These are phyloP conservation scores for Oreocharis arfaki DNA, from an alignment of 2,113 vertebrate genomes.

Conservation along the genomic window DNA sequence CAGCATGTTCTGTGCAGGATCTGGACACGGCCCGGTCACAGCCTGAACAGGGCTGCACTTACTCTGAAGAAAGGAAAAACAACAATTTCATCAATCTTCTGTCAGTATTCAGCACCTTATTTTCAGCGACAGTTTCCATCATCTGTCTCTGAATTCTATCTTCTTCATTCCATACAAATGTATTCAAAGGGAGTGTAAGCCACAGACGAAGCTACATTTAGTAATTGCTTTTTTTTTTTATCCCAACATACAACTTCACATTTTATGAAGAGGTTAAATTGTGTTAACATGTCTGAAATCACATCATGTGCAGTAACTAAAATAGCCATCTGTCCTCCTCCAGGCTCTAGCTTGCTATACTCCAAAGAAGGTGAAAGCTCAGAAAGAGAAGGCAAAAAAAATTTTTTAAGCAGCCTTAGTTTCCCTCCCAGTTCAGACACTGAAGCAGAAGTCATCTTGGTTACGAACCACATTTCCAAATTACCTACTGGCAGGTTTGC, in stretches of 20 bases:
- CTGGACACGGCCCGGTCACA: neutral
- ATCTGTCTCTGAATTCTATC: neutral
- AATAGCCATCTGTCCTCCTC: neutral
- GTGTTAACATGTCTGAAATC: neutral
- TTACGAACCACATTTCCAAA: neutral
- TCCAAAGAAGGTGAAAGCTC: neutral
- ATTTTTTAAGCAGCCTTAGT: neutral
- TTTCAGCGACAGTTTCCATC: neutral
- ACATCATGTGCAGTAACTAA: neutral
- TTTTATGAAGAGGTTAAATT: neutral
- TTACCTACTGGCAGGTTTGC: neutral
- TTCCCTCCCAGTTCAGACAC: neutral
- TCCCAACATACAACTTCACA: neutral
- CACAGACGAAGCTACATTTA: neutral
- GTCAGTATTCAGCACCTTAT: neutral
- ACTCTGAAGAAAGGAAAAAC: neutral
- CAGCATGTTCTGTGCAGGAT: neutral
- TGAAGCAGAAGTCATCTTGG: neutral
- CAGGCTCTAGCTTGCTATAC: neutral
- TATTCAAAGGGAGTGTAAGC: neutral
- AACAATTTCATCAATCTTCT: neutral
- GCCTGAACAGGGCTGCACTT: neutral
- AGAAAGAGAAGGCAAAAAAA: neutral
- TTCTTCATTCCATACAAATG: neutral
- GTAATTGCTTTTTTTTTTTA: neutral